Evolutionary conservation across 2,888 invertebrate genomes (phyloP), one percentile per base, ranked within the genome.

Genomic region (Nowickia ferox): DNA sequence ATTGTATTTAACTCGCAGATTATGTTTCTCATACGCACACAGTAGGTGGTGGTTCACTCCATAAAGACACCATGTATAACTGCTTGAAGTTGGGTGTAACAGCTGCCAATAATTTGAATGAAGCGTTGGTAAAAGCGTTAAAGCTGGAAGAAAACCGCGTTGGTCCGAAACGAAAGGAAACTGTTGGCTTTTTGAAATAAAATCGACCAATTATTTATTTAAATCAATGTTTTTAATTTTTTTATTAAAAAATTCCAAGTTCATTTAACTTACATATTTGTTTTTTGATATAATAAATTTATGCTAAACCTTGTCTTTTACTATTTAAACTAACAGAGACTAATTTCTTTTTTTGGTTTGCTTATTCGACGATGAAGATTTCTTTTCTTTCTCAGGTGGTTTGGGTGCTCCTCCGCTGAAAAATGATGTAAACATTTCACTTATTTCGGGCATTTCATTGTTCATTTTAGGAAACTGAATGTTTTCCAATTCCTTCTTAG

Each of bases 401-500:
- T 92, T 90, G 6, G 94, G 93, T 82, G 96, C 95, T 15, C 76
- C 96, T 75, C 96, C 96, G 75, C 96, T 96, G 88, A 98, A 96
- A 88, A 96, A 95, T 48, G 96, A 96, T 0, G 99, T 97, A 87
- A 99, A 95, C 94, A 98, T 95, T 93, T 99, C 99, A 0, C 98
- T 97, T 94, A 99, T 96, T 93, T 99, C 99, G 3, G 98, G 97
- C 95, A 99, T 96, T 88, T 97, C 97, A 87, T 96, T 95, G 87
- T 95, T 95, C 93, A 96, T 96, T 90, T 93, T 93, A 11, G 93
- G 92, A 77, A 93, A 92, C 90, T 96, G 96, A 68, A 97, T 94
- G 91, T 98, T 98, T 93, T 98, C 97, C 94, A 98, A 96, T 93
- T 98, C 98, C 93, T 98, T 98, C 91, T 98, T 97, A 2, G 99